A percentile compares a stretch with the other conserved stretches of the same genome.
These are phyloP conservation scores for Fistularia tabacaria DNA, from an alignment of 2,797 vertebrate genomes.

Conservation along the genomic window DNA sequence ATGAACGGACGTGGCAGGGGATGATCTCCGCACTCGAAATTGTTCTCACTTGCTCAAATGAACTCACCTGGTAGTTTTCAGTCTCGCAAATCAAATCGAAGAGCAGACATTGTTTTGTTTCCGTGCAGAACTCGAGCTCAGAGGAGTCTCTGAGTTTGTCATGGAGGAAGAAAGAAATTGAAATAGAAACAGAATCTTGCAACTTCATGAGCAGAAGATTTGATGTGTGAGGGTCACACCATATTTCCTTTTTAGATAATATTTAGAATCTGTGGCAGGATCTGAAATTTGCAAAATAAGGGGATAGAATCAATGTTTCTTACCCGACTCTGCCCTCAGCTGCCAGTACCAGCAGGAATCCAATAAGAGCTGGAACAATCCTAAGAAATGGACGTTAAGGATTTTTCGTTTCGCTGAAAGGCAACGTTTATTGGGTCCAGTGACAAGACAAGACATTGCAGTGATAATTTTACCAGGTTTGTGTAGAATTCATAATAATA, in stretches of 20 bases:
- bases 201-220: not conserved
- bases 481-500: no score
- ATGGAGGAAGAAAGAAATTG: not conserved
- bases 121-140: constrained; percentile 44
- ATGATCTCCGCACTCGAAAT: not conserved
- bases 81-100: constrained; percentile 59
- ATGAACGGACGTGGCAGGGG: not conserved
- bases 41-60: not conserved
- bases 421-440: no score
- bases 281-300: not conserved
- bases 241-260: not conserved
- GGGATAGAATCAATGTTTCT: constrained; percentile 13
- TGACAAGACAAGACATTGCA: not conserved
- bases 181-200: not conserved
- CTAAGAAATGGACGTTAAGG: constrained; percentile 45
- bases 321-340: constrained; percentile 71
- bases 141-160: constrained; percentile 53
- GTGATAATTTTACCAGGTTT: not conserved
- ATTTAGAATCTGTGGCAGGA: no score
- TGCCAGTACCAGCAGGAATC: constrained; percentile 58
- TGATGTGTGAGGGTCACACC: no score
- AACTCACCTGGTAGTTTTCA: constrained; percentile 62
- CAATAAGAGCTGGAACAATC: constrained; percentile 57
- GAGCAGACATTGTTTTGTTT: constrained; percentile 68
- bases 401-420: not conserved